Evolutionary conservation across 2,797 vertebrate genomes (phyloP).

Genomic region (Gambelia wislizenii): DNA sequence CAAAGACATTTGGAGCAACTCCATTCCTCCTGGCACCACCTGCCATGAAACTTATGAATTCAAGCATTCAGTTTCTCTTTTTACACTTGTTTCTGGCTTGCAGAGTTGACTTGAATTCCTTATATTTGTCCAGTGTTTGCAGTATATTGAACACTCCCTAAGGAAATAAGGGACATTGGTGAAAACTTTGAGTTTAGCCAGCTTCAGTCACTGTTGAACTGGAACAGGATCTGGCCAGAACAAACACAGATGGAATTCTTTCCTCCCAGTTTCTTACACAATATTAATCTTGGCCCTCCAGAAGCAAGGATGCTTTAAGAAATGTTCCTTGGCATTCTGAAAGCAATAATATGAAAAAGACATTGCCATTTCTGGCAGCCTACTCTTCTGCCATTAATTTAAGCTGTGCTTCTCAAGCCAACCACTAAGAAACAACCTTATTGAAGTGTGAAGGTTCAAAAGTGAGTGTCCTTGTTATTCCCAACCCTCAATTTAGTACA

Average conservation of each 20-base stretch:
- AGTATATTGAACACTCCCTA: conserved; percentile 5
- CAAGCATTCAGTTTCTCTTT: conserved; percentile 9
- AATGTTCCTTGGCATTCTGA: background rate
- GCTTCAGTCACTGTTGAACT: conserved; percentile 8
- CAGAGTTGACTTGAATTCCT: background rate
- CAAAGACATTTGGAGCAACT: conserved; percentile 27
- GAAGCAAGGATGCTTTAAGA: conserved; percentile 1
- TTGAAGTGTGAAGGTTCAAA: background rate
- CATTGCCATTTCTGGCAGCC: background rate
- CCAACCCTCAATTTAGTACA: background rate
- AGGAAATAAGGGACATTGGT: background rate
- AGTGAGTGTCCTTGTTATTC: background rate
- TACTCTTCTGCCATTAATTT: background rate
- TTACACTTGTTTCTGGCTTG: background rate
- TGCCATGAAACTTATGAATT: conserved; percentile 7
- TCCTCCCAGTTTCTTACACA: background rate
- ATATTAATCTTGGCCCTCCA: background rate
- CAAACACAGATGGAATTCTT: conserved; percentile 8
- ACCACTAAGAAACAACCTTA: background rate
- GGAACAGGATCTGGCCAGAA: conserved; percentile 18
- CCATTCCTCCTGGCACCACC: conserved; percentile 16
- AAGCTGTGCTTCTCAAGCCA: background rate
- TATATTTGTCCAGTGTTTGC: background rate
- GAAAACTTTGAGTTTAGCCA: conserved; percentile 21
- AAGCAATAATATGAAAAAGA: background rate